Conservation (phyloP, 2,113 vertebrate genomes). For the Hiodon alosoides region DNA sequence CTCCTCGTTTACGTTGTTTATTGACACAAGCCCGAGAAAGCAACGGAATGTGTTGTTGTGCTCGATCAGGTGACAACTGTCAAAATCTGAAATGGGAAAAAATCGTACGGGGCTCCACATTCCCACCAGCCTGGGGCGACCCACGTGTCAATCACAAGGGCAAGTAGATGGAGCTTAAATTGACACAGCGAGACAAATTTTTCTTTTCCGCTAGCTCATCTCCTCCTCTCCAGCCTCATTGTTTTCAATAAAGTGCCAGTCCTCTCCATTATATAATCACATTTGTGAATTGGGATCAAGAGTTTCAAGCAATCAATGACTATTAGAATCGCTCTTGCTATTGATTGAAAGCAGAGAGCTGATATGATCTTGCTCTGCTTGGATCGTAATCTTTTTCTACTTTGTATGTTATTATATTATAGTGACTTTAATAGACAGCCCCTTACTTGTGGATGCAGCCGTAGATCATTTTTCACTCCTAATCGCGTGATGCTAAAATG, state of each 20-base stretch:
- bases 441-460: conserved; percentile 23
- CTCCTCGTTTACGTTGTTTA: too few relatives aligned
- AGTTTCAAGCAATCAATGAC: conserved; percentile 72
- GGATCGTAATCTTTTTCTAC: conserved; percentile 16
- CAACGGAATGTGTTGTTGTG: too few relatives aligned
- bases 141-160: too few relatives aligned
- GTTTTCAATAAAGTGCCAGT: conserved; percentile 69
- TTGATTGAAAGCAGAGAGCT: conserved; percentile 68
- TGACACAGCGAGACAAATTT: too few relatives aligned
- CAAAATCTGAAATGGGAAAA: too few relatives aligned
- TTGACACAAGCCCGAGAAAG: too few relatives aligned
- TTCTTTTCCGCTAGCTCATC: too few relatives aligned
- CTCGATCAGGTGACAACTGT: too few relatives aligned
- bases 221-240: conserved; percentile 54
- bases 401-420: conserved; percentile 23
- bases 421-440: conserved; percentile 37
- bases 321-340: conserved; percentile 65
- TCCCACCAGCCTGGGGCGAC: too few relatives aligned
- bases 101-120: too few relatives aligned
- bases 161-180: too few relatives aligned
- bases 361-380: conserved; percentile 51
- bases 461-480: conserved; percentile 44
- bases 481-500: conserved; percentile 31
- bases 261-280: conserved; percentile 66
- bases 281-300: conserved; percentile 66